Conservation (phyloP, 2,113 vertebrate species). For the Canis aureus region DNA sequence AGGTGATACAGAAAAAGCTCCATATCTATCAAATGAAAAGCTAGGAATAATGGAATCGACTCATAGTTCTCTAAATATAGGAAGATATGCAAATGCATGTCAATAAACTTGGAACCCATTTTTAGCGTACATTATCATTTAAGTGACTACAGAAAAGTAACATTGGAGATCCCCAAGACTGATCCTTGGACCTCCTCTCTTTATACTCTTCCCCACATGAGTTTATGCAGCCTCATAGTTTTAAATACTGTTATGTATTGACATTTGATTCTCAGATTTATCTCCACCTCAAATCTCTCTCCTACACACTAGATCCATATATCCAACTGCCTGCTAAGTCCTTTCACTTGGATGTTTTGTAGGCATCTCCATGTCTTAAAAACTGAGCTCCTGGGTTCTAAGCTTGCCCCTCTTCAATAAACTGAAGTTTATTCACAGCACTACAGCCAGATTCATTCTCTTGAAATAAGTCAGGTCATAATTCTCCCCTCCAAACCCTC, state of each 20-base stretch:
- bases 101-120: slow-evolving; percentile 26
- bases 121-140: slow-evolving; percentile 28
- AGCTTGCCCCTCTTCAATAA: background rate
- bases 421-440: background rate
- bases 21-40: background rate
- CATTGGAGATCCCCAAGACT: background rate
- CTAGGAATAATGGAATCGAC: slow-evolving; percentile 48
- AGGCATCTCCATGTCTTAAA: slow-evolving; percentile 21
- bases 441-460: background rate
- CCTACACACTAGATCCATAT: background rate
- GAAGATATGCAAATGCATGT: background rate
- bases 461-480: background rate
- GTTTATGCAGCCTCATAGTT: slow-evolving; percentile 24
- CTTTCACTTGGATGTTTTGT: slow-evolving; percentile 49
- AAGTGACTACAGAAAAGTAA: slow-evolving; percentile 49
- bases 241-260: slow-evolving; percentile 4
- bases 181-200: background rate
- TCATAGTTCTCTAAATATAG: slow-evolving; percentile 33
- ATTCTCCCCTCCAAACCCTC: background rate
- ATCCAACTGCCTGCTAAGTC: background rate
- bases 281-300: slow-evolving; percentile 7
- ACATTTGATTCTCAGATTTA: slow-evolving; percentile 44
- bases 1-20: background rate
- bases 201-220: background rate
- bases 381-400: slow-evolving; percentile 20